phyloP scores from a whole-genome alignment of 2,113 vertebrate genomes.

The Peucedramus taeniatus region DNA sequence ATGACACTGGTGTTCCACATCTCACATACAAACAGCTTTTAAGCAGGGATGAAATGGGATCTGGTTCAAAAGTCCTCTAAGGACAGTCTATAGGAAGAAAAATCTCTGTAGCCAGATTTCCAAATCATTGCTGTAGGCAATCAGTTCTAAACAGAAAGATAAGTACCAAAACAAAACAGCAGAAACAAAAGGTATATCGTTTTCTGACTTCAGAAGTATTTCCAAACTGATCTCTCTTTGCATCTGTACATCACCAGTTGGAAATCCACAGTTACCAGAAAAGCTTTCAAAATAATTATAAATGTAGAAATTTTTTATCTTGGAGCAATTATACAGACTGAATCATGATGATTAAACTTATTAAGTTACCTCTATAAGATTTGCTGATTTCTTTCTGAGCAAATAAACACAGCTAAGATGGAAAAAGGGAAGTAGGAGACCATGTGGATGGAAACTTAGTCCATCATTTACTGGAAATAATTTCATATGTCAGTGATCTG shows the following conservation, averaged over 20 bases:
- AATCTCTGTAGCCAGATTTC: slow-evolving; percentile 8
- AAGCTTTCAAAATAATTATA: slow-evolving; percentile 16
- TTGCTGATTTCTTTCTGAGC: neutral
- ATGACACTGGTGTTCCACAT: slow-evolving; percentile 14
- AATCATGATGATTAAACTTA: neutral
- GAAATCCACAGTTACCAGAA: neutral
- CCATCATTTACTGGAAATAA: neutral
- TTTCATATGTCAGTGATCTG: neutral
- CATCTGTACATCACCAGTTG: neutral
- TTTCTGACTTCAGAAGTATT: neutral
- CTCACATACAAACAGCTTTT: neutral
- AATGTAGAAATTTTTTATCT: neutral
- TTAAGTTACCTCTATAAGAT: neutral
- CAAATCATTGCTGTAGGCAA: slow-evolving; percentile 47
- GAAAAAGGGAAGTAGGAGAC: neutral
- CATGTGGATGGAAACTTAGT: neutral
- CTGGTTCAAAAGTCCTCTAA: slow-evolving; percentile 27
- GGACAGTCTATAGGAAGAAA: slow-evolving; percentile 8
- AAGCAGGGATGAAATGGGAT: slow-evolving; percentile 49
- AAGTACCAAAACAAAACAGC: neutral
- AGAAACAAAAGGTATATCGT: neutral
- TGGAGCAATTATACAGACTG: neutral
- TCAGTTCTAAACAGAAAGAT: slow-evolving; percentile 8
- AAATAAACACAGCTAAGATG: neutral
- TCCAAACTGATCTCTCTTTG: neutral